phyloP scores from a whole-genome alignment of 2,797 vertebrate species.

The Tadarida brasiliensis region DNA sequence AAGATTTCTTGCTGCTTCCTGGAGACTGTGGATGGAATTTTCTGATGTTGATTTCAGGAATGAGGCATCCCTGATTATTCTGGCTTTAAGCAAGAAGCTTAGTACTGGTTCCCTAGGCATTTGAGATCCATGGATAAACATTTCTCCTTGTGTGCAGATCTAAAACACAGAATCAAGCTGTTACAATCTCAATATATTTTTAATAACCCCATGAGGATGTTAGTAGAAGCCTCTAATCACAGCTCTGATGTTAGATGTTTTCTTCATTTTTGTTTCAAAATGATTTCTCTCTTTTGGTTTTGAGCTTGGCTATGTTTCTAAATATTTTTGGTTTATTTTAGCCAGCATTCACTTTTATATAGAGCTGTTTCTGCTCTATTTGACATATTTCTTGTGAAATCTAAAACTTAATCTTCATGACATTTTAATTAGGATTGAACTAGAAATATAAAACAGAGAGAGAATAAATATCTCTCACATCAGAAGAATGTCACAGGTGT shows the following conservation, averaged over 20 bases:
- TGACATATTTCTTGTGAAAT: conserved; percentile 65
- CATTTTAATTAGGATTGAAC: conserved; percentile 63
- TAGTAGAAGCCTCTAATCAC: background rate
- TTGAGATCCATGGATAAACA: background rate
- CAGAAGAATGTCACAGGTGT: background rate
- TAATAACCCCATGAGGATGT: background rate
- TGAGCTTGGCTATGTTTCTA: conserved; percentile 40
- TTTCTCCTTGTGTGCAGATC: conserved; percentile 17
- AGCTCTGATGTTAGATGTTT: background rate
- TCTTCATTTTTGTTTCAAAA: conserved; percentile 33
- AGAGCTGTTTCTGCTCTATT: background rate
- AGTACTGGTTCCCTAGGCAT: background rate
- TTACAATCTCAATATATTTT: conserved; percentile 4
- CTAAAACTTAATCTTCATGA: conserved; percentile 60
- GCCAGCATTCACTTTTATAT: background rate
- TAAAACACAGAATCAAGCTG: conserved; percentile 39
- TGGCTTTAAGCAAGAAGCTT: background rate
- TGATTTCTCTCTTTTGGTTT: conserved; percentile 50
- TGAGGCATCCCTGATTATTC: background rate
- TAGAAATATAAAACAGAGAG: conserved; percentile 31
- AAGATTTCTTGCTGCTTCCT: background rate
- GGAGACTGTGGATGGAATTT: background rate
- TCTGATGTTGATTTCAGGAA: background rate
- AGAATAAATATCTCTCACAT: conserved; percentile 3
- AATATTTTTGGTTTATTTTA: conserved; percentile 60